Conservation (phyloP, 1,140 invertebrate species). For the Nilaparvata lugens region DNA sequence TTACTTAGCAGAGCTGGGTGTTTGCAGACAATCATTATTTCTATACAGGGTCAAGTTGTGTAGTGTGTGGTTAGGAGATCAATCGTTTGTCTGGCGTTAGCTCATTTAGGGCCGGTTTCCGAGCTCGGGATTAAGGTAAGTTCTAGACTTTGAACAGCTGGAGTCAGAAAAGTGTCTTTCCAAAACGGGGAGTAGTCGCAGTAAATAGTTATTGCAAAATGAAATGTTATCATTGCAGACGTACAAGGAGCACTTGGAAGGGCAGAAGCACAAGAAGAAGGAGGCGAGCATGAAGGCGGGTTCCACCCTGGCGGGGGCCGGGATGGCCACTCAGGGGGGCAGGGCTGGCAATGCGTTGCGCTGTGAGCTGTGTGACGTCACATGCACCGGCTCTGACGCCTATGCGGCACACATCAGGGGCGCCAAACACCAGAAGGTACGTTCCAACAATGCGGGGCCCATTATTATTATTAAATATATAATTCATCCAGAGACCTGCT, state of each 20-base stretch:
- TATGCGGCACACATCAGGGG: constrained; percentile 97
- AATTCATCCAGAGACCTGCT: no score
- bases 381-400: constrained; percentile 94
- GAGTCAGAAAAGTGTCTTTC: no score
- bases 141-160: no score
- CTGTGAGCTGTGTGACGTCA: constrained; percentile 92
- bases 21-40: no score
- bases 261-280: constrained; percentile 98
- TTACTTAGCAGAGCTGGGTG: no score
- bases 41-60: no score
- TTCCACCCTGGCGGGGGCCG: constrained; percentile 39
- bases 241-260: constrained; percentile 94
- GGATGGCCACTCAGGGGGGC: constrained; percentile 34
- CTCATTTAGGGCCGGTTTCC: no score
- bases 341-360: constrained; percentile 61
- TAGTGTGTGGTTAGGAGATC: no score
- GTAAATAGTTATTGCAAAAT: background rate
- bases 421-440: constrained; percentile 90
- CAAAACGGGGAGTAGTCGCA: no score
- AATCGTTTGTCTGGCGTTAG: no score
- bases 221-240: constrained; percentile 47
- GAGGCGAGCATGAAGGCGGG: constrained; percentile 79
- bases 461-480: no score
- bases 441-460: background rate
- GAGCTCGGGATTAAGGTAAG: no score